These are phyloP conservation scores for Glossophaga mutica DNA, from an alignment of 2,797 vertebrate species.

Conservation along the genomic window DNA sequence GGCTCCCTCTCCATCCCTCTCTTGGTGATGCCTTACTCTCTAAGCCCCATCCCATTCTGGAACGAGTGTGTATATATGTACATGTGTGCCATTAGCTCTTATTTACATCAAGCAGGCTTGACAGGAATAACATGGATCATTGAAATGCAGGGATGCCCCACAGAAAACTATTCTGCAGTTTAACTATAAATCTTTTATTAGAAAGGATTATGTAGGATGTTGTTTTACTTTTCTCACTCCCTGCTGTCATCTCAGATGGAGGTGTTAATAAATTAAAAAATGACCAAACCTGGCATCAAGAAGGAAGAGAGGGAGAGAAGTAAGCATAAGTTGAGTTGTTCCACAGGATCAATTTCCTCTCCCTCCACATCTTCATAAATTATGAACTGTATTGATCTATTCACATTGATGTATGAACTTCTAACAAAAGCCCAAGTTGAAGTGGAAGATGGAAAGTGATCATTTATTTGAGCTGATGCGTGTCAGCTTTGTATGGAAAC, in stretches of 20 bases:
- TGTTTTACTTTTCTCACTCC: conserved; percentile 17
- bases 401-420: conserved; percentile 62
- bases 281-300: conserved; percentile 15
- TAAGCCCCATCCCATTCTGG: not conserved
- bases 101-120: not conserved
- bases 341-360: conserved; percentile 16
- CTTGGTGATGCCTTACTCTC: not conserved
- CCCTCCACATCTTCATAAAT: conserved; percentile 63
- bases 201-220: not conserved
- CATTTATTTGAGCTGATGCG: conserved; percentile 50
- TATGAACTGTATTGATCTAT: conserved; percentile 55
- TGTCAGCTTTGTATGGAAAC: conserved; percentile 49
- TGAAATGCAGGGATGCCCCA: not conserved
- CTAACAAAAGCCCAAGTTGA: conserved; percentile 55
- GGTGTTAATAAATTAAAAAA: conserved; percentile 46
- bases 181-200: conserved; percentile 20
- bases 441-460: conserved; percentile 62
- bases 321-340: conserved; percentile 23
- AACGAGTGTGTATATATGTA: not conserved
- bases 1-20: not conserved
- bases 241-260: not conserved
- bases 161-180: not conserved
- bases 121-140: not conserved
- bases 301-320: not conserved
- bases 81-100: not conserved